Base-by-base conservation (phyloP, 2,888 invertebrate genomes). In the Erebia aethiops region DNA sequence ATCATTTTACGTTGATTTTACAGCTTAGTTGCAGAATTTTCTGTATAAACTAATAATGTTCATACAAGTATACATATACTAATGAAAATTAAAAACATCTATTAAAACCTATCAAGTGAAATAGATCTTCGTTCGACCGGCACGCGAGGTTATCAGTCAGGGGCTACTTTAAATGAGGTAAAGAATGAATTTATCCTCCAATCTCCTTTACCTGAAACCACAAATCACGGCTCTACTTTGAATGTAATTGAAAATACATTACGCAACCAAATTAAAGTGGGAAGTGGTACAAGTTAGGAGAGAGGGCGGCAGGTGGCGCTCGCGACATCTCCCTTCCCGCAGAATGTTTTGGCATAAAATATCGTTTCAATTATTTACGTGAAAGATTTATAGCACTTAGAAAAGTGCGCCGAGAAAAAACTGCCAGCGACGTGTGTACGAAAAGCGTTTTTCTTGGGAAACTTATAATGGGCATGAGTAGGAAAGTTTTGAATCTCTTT, bases 301-400 rank as follows among this genome's bases (percentile, higher is more conserved):
- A 85, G 86, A 85, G 88, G 87, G 87, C 82, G 88, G 90, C 91
- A 92, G 93, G 92, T 91, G 92, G 87, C 79, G 71, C 79, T 77
- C 79, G 87, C 87, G 87, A 87, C 91, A 88, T 84, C 87, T 85
- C 90, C 89, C 89, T 83, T 84, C 87, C 90, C 84, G 86, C 88
- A 90, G 91, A 92, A 93, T 92, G 92, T 92, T 93, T 92, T 91
- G 93, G 93, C 93, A 93, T 94, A 94, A 94, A 94, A 94, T 94
- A 94, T 94, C 91, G 94, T 93, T 94, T 94, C 94, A 94, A 94
- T 94, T 94, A 94, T 94, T 94, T 94, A 93, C 92, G 91, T 89
- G 91, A 87, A 84, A 93, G 93, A 93, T 93, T 93, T 93, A 93
- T 93, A 71, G 91, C 87, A 91, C 92, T 93, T 93, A 91, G 92